A percentile compares a stretch with the other conserved stretches of the same genome.
Conservation (phyloP, 2,113 vertebrate genomes). For the Lepus europaeus region DNA sequence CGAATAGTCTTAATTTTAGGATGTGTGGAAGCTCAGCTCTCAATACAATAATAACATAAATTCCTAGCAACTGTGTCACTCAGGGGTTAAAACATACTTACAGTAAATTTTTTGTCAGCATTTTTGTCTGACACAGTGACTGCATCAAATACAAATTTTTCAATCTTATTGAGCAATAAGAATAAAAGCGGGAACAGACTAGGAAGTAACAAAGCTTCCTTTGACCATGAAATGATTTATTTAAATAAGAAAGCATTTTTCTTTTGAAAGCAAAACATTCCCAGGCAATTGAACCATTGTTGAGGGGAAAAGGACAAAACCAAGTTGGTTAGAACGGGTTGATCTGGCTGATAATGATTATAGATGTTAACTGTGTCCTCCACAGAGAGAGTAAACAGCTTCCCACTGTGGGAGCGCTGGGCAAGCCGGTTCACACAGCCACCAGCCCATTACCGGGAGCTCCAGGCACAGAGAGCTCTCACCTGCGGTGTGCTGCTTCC, state of each 20-base stretch:
- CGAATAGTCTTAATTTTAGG: not conserved
- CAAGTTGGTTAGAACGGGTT: not conserved
- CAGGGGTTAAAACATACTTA: not conserved
- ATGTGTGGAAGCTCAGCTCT: not conserved
- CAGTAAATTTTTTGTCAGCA: not conserved
- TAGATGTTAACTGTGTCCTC: constrained; percentile 38
- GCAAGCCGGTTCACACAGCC: not conserved
- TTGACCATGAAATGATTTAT: constrained; percentile 65
- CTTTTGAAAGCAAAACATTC: constrained; percentile 65
- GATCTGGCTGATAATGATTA: constrained; percentile 56
- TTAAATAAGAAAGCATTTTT: constrained; percentile 62
- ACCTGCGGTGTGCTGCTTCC: not conserved
- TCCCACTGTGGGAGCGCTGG: not conserved
- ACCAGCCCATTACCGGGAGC: not conserved
- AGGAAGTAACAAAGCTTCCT: constrained; percentile 66
- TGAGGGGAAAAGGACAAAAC: constrained; percentile 11
- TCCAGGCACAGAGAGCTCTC: not conserved
- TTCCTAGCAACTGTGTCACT: not conserved
- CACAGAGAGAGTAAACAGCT: constrained; percentile 40
- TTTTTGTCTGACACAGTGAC: constrained; percentile 19
- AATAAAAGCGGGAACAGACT: constrained; percentile 1
- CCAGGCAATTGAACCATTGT: constrained; percentile 53
- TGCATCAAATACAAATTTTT: not conserved
- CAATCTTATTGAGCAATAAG: constrained; percentile 8
- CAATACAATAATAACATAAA: not conserved